These are phyloP conservation scores for Tangachromis dhanisi DNA, from an alignment of 2,113 vertebrate species.

Conservation along the genomic window DNA sequence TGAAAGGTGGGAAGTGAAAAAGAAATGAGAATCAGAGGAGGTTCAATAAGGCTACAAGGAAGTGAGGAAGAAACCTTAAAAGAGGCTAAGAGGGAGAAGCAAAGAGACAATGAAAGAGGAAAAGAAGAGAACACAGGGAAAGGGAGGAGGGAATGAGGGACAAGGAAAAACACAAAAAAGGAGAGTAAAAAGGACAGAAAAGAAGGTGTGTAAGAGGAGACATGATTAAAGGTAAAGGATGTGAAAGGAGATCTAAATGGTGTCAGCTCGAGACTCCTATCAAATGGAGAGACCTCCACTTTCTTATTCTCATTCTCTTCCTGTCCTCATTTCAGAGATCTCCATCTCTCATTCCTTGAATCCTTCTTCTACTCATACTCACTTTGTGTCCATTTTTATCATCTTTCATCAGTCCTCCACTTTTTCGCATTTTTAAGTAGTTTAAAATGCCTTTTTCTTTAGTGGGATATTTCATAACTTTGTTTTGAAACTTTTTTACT, in stretches of 20 bases:
- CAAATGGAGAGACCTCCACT: background rate
- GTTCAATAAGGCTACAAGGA: background rate
- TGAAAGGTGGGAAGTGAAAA: conserved; percentile 27
- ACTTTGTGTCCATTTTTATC: background rate
- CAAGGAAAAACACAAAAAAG: background rate
- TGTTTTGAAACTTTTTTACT: background rate
- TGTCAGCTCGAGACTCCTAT: background rate
- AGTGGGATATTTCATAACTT: background rate
- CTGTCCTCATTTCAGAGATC: background rate
- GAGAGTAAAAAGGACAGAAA: background rate
- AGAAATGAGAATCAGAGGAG: background rate
- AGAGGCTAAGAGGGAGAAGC: background rate
- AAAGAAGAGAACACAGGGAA: background rate
- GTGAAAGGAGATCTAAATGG: background rate
- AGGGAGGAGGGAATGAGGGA: background rate
- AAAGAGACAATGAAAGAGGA: background rate
- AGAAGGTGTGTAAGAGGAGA: background rate
- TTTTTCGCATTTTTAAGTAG: background rate
- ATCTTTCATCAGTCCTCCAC: background rate
- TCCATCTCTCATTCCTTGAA: background rate
- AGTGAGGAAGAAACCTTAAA: background rate
- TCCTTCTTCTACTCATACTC: background rate
- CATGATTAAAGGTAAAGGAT: background rate
- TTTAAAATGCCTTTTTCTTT: background rate
- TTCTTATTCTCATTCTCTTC: background rate